These are phyloP conservation scores for Onychomys leucogaster DNA, from an alignment of 2,797 vertebrate species.

Conservation along the genomic window DNA sequence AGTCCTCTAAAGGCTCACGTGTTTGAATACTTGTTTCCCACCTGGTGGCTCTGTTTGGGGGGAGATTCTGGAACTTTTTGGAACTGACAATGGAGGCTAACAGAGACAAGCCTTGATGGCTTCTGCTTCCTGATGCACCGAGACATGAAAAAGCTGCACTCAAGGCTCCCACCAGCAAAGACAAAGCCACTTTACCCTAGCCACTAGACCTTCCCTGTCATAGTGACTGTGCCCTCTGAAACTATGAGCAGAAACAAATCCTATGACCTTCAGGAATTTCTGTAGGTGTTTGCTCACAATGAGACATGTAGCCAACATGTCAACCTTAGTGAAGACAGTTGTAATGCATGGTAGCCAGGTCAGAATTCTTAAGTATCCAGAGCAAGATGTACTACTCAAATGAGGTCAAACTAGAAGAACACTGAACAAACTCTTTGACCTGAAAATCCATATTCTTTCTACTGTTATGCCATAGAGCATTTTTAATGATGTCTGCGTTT, in stretches of 20 bases:
- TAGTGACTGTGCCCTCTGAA: not conserved
- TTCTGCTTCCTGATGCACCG: not conserved
- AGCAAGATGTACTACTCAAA: not conserved
- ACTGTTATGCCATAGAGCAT: not conserved
- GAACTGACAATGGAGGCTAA: not conserved
- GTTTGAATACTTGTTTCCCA: not conserved
- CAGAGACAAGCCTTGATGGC: not conserved
- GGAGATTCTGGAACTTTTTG: not conserved
- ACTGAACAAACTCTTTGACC: not conserved
- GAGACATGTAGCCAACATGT: not conserved
- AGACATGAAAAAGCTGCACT: not conserved
- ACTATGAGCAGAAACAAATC: not conserved
- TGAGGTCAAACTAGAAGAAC: conserved; percentile 13
- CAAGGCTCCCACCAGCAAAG: not conserved
- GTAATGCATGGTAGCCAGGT: not conserved
- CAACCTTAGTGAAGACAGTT: not conserved
- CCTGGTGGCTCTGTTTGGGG: not conserved
- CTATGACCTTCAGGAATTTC: not conserved
- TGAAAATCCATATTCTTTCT: not conserved
- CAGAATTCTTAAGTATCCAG: not conserved
- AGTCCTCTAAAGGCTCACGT: not conserved
- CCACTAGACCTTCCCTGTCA: not conserved
- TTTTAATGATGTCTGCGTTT: not conserved
- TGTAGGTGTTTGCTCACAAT: not conserved
- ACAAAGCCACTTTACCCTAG: not conserved